These are phyloP conservation scores for Lordiphosa fenestrarum DNA, from an alignment of 2,888 invertebrate genomes.

Conservation along the genomic window DNA sequence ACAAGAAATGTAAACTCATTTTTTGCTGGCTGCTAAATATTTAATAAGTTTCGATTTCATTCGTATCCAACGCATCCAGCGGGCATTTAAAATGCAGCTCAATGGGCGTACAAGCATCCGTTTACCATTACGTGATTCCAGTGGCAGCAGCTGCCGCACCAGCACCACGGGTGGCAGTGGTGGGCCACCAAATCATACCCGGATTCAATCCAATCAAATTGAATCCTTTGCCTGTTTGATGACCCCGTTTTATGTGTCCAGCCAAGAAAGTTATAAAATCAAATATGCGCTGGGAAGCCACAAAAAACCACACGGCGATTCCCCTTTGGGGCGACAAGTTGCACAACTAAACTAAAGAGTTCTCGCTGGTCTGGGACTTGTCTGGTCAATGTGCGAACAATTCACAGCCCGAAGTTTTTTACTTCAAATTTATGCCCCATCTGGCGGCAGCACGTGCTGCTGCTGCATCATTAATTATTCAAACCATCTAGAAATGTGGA, in stretches of 20 bases:
- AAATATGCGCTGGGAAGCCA: conserved; percentile 55
- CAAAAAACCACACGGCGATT: conserved; percentile 19
- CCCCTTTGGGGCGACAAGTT: conserved; percentile 51
- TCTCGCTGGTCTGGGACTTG: conserved; percentile 3
- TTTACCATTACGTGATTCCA: conserved; percentile 63
- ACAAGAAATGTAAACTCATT: conserved; percentile 70
- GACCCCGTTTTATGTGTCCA: conserved; percentile 70
- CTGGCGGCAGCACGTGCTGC: conserved; percentile 54
- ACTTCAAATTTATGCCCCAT: conserved; percentile 57
- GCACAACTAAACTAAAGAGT: conserved; percentile 17
- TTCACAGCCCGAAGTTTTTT: conserved; percentile 43
- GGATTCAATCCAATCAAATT: conserved; percentile 73
- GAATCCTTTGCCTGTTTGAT: conserved; percentile 66
- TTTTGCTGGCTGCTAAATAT: conserved; percentile 74
- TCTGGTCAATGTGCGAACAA: conserved; percentile 59
- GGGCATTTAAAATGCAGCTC: conserved; percentile 75
- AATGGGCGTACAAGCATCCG: conserved; percentile 65
- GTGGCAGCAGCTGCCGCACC: conserved; percentile 7
- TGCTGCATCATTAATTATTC: conserved; percentile 70
- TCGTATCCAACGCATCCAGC: conserved; percentile 37
- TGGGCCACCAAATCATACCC: conserved; percentile 55
- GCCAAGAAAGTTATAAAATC: conserved; percentile 63
- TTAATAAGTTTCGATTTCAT: conserved; percentile 79
- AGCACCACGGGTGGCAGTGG: conserved; percentile 8
- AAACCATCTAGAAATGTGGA: conserved; percentile 66